Base-by-base conservation (phyloP, 2,113 vertebrate genomes). In the Psilopogon haemacephalus region DNA sequence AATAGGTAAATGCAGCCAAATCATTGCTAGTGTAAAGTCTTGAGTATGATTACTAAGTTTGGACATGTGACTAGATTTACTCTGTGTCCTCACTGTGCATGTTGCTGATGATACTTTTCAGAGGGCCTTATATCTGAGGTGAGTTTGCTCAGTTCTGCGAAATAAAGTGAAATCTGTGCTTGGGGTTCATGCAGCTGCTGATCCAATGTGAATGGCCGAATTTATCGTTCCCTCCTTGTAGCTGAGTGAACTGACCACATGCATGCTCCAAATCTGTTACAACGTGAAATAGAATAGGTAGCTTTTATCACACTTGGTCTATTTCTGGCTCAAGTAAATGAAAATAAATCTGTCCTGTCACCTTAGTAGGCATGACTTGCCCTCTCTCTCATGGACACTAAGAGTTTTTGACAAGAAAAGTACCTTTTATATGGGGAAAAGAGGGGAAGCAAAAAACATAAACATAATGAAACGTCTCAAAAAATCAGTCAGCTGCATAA, bases 311-410 rank as follows among this genome's bases (percentile, higher is more conserved):
- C 88, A 58, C 59, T 87, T 12, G 5, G 42, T 86, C 85, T 87
- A 8, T 50, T 76, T 80, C 75, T 94, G 79, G 21, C 50, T 20
- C 12, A 11, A 37, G 23, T 2, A 86, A 83, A 91, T 63, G 72
- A 83, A 88, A 89, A 85, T 33, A 85, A 92, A 96, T 67, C 59
- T 50, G 30, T 60, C 37, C 88, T 71, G 59, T 46, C 90, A 68
- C 75, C 83, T 89, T 56, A 76, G 78, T 55, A 87, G 59, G 33
- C 16, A 9, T 2, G 40, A 52, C 16, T 85, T 80, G 48, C 32
- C 50, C 40, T 38, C 46, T 63, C 33, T 63, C 37, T 67, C 72
- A 26, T 1, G n/a, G 44, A 26, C 21, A 46, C 12, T 60, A 23
- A 89, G 52, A 88, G 79, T 19, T 65, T 52, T 46, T 60, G 64